phyloP scores from a whole-genome alignment of 2,888 invertebrate species.

The Carcina quercana region DNA sequence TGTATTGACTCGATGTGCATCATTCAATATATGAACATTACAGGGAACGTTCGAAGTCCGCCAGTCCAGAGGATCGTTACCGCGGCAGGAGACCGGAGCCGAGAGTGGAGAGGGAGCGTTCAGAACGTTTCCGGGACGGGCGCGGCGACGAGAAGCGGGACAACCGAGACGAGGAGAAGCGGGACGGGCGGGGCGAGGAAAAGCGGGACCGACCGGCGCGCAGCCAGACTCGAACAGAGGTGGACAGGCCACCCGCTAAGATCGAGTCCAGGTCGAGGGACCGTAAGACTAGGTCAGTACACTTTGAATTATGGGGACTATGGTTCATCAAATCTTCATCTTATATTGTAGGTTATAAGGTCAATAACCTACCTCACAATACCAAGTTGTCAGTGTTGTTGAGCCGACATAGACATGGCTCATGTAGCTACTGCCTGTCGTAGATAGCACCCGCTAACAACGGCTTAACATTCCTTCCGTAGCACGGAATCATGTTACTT shows the following conservation, averaged over 20 bases:
- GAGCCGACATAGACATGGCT: no score
- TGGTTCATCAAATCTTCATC: no score
- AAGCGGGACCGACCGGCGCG: conserved; percentile 19
- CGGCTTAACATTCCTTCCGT: no score
- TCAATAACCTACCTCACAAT: no score
- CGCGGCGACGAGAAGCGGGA: conserved; percentile 16
- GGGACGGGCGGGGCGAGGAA: conserved; percentile 11
- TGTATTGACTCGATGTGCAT: no score
- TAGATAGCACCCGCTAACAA: no score
- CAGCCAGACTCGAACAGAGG: conserved; percentile 15
- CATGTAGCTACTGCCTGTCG: no score
- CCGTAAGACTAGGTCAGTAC: conserved; percentile 7
- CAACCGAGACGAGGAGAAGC: no score
- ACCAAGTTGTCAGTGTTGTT: no score
- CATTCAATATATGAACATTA: conserved; percentile 3
- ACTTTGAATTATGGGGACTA: no score
- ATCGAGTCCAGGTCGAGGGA: conserved; percentile 20
- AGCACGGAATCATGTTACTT: no score
- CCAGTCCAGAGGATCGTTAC: conserved; percentile 41
- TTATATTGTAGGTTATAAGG: no score
- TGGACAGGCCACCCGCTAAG: conserved; percentile 13
- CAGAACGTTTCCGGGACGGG: conserved; percentile 21
- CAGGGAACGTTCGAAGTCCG: conserved; percentile 34
- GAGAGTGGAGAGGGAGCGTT: conserved; percentile 20
- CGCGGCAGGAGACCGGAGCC: conserved; percentile 29